A percentile compares a stretch with the other conserved stretches of the same genome.
Evolutionary conservation across 2,113 vertebrate genomes (phyloP).

Genomic region (Potamarius usumacintae): DNA sequence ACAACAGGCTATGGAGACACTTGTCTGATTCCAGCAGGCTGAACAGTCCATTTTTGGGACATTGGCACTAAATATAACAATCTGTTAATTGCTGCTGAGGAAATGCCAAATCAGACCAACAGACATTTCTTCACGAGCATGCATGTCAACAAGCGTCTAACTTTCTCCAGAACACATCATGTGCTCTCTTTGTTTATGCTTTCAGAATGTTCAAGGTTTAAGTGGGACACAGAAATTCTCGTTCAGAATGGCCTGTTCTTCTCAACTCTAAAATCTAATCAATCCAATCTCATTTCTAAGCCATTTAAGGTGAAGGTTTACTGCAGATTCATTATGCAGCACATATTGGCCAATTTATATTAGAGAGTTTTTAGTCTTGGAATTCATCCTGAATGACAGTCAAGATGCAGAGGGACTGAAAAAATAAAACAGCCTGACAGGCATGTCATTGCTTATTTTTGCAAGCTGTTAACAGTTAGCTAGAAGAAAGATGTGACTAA

Average conservation of each 20-base stretch:
- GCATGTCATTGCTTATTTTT: background rate
- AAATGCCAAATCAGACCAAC: conserved; percentile 46
- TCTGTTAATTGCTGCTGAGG: conserved; percentile 51
- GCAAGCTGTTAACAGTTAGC: background rate
- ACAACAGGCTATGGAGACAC: too few relatives aligned
- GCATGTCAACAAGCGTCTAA: background rate
- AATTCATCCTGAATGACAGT: background rate
- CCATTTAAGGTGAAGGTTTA: background rate
- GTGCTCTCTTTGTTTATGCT: background rate
- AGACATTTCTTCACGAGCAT: background rate
- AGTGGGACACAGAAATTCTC: background rate
- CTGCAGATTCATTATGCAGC: background rate
- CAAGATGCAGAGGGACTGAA: background rate
- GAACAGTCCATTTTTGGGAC: too few relatives aligned
- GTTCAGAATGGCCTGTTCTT: background rate
- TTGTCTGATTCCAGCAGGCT: too few relatives aligned
- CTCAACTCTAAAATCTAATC: background rate
- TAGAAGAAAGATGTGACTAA: background rate
- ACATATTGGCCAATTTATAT: conserved; percentile 6
- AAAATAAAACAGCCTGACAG: background rate
- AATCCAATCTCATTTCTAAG: background rate
- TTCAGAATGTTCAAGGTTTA: background rate
- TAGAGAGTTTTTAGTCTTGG: background rate
- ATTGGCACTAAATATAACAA: background rate
- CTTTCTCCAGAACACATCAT: background rate